Evolutionary conservation across 2,113 vertebrate genomes (phyloP).

Genomic region (Oncorhynchus masou): DNA sequence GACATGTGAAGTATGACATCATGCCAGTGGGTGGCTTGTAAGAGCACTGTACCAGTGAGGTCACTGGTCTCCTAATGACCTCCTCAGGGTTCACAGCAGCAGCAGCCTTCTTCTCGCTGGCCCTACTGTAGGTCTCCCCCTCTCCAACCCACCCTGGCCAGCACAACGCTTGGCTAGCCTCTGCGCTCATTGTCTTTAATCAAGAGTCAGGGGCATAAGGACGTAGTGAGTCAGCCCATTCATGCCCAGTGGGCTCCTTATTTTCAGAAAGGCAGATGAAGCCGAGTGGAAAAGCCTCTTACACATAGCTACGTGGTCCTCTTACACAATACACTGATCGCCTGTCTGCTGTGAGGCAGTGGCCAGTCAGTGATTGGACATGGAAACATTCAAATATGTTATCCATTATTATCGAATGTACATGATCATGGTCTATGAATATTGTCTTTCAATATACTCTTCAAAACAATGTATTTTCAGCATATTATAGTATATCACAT

Average conservation of each 20-base stretch:
- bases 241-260: constrained; percentile 69
- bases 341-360: constrained; percentile 6
- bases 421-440: constrained; percentile 29
- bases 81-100: constrained; percentile 63
- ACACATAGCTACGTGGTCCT: background rate
- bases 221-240: constrained; percentile 60
- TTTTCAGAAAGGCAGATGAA: constrained; percentile 67
- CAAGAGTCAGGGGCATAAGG: constrained; percentile 71
- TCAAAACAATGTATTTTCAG: constrained; percentile 14
- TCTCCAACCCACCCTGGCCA: constrained; percentile 38
- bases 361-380: constrained; percentile 26
- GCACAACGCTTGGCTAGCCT: constrained; percentile 65
- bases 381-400: constrained; percentile 27
- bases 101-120: constrained; percentile 39
- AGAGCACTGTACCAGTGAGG: constrained; percentile 62
- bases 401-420: constrained; percentile 12
- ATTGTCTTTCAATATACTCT: background rate
- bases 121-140: constrained; percentile 9
- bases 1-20: constrained; percentile 72
- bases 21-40: constrained; percentile 61
- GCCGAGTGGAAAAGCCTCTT: constrained; percentile 56
- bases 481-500: constrained; percentile 37
- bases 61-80: constrained; percentile 69
- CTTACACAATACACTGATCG: constrained; percentile 11
- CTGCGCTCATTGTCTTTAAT: constrained; percentile 70